phyloP scores from a whole-genome alignment of 2,113 vertebrate genomes.

The Gnathonemus longibarbis region DNA sequence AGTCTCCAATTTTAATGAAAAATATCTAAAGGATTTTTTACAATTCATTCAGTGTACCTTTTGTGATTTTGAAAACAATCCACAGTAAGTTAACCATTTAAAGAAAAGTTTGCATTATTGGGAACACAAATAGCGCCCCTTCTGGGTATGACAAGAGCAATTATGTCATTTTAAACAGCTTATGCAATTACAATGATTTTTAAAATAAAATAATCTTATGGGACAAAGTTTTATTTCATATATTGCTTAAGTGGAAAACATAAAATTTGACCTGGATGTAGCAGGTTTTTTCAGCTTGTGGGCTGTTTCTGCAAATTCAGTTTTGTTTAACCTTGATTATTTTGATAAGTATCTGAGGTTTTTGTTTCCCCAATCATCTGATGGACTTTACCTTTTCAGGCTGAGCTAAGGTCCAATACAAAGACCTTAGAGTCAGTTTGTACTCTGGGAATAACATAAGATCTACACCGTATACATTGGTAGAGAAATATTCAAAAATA shows the following conservation, averaged over 20 bases:
- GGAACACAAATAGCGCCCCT: conserved; percentile 5
- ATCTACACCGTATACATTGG: neutral
- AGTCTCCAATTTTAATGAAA: conserved; percentile 45
- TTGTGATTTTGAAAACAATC: neutral
- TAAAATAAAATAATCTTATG: neutral
- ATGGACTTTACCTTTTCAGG: neutral
- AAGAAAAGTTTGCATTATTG: neutral
- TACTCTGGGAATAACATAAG: neutral
- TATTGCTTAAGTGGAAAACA: neutral
- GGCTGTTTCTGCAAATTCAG: neutral
- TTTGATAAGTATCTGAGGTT: neutral
- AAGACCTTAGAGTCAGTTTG: neutral
- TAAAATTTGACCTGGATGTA: neutral
- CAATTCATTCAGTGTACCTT: neutral
- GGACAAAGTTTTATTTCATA: neutral
- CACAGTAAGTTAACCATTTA: neutral
- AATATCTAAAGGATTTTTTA: conserved; percentile 17
- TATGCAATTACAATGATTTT: neutral
- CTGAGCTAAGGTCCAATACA: neutral
- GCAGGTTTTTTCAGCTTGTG: neutral
- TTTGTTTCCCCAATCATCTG: neutral
- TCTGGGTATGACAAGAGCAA: neutral
- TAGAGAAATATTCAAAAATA: neutral
- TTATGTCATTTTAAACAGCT: neutral
- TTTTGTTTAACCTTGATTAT: neutral